Percentiles rank a stretch among this genome's conserved stretches.
Evolutionary conservation across 1,140 invertebrate species (phyloP).

Genomic region (Goniozus legneri): DNA sequence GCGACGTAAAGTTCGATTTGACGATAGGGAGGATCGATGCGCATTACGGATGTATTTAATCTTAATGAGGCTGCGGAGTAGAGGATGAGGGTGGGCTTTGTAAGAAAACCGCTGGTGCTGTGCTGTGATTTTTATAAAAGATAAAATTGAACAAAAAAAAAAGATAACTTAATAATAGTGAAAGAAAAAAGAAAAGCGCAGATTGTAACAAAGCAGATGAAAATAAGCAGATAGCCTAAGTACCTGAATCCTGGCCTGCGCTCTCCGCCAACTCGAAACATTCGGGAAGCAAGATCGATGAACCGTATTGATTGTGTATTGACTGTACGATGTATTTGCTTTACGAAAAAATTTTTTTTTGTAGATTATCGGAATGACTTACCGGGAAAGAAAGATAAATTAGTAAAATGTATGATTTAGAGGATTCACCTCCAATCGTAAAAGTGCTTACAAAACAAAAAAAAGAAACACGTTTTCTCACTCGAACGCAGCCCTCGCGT

Average conservation of each 20-base stretch:
- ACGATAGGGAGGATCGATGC: neutral
- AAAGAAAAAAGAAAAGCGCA: conserved; percentile 6
- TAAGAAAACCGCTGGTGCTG: conserved; percentile 50
- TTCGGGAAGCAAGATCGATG: conserved; percentile 14
- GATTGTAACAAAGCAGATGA: conserved; percentile 16
- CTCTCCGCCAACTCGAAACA: conserved; percentile 34
- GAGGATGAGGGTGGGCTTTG: conserved; percentile 40
- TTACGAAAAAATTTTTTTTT: conserved; percentile 38
- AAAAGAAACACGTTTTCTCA: too few relatives aligned
- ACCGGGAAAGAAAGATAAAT: conserved; percentile 11
- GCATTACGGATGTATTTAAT: conserved; percentile 33
- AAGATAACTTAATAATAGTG: conserved; percentile 14
- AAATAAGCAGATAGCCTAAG: conserved; percentile 48
- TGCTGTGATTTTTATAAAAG: conserved; percentile 52
- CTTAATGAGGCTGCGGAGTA: conserved; percentile 42
- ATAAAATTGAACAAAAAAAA: conserved; percentile 25
- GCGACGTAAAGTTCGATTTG: conserved; percentile 6
- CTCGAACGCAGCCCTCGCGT: conserved; percentile 19
- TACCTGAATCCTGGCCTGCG: conserved; percentile 48
- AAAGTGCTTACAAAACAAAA: conserved; percentile 1
- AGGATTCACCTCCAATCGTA: conserved; percentile 23
- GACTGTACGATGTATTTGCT: conserved; percentile 46
- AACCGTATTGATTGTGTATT: conserved; percentile 41
- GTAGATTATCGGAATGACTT: conserved; percentile 28
- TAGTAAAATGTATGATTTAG: conserved; percentile 2